Percentiles rank a stretch among this genome's conserved stretches.
phyloP scores from a whole-genome alignment of 2,797 vertebrate species.

The Luscinia megarhynchos region DNA sequence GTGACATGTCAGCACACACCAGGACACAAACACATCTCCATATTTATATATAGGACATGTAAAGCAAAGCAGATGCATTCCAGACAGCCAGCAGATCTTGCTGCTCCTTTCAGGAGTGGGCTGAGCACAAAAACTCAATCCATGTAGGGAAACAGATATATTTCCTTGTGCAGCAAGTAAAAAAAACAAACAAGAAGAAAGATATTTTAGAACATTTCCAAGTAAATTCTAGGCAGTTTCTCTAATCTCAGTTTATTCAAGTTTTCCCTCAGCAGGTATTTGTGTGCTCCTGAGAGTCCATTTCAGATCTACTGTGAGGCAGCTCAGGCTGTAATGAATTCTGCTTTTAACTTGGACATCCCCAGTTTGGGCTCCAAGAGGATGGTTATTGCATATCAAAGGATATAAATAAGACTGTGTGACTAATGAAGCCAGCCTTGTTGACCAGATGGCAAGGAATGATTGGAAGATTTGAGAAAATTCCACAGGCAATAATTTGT shows the following conservation, averaged over 20 bases:
- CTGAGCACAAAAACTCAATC: background rate
- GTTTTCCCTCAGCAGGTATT: background rate
- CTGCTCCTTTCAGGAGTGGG: background rate
- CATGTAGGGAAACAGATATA: background rate
- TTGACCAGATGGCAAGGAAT: conserved; percentile 38
- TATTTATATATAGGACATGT: rapidly evolving
- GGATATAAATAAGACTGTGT: background rate
- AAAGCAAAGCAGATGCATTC: background rate
- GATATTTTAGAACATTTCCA: background rate
- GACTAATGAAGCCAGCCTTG: conserved; percentile 24
- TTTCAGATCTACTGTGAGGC: background rate
- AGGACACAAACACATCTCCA: background rate
- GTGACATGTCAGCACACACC: background rate
- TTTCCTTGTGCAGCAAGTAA: rapidly evolving
- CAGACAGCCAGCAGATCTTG: background rate
- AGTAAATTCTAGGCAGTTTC: background rate
- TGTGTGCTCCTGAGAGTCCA: background rate
- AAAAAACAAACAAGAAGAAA: background rate
- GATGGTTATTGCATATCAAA: background rate
- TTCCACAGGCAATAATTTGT: conserved; percentile 48
- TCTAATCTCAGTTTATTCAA: background rate
- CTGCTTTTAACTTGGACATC: background rate
- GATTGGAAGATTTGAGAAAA: conserved; percentile 37
- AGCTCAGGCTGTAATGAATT: background rate
- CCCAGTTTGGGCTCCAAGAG: background rate